Percentiles rank a stretch among this genome's conserved stretches.
Conservation (phyloP, 2,888 invertebrate species). For the Teinopalpus imperialis region DNA sequence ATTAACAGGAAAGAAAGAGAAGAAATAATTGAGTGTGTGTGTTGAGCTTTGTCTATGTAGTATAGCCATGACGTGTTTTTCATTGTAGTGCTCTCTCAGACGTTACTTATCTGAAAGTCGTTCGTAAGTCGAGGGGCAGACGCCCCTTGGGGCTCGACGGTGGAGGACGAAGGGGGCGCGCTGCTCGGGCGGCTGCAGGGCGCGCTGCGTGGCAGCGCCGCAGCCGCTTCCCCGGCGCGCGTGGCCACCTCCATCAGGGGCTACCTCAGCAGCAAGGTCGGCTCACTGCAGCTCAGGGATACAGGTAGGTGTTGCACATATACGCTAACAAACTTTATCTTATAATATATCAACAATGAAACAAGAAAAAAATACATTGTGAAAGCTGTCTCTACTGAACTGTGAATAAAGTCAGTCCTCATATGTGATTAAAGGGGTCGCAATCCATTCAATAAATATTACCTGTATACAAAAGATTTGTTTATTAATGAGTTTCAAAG, state of each 20-base stretch:
- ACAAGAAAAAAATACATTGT: too few relatives aligned
- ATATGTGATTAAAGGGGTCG: too few relatives aligned
- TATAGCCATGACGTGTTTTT: slow-evolving; percentile 12
- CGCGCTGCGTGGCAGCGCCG: slow-evolving; percentile 86
- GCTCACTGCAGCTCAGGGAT: slow-evolving; percentile 86
- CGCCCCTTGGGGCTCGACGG: slow-evolving; percentile 58
- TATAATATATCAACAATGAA: background rate
- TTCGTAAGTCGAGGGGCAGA: slow-evolving; percentile 42
- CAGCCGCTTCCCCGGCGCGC: slow-evolving; percentile 86
- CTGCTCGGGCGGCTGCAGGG: slow-evolving; percentile 85
- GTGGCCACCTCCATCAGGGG: slow-evolving; percentile 89
- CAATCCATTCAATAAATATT: too few relatives aligned
- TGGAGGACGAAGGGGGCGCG: slow-evolving; percentile 79
- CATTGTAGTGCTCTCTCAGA: slow-evolving; percentile 8
- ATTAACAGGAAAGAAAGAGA: slow-evolving; percentile 38
- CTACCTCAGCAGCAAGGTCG: slow-evolving; percentile 85
- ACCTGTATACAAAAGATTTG: too few relatives aligned
- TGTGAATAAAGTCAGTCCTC: too few relatives aligned
- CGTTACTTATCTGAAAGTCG: slow-evolving; percentile 25
- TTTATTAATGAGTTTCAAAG: too few relatives aligned
- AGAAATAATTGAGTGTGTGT: slow-evolving; percentile 19
- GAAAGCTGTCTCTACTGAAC: too few relatives aligned
- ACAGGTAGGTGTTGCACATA: slow-evolving; percentile 81
- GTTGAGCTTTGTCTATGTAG: slow-evolving; percentile 16
- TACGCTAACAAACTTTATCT: background rate